Percentiles rank a stretch among this genome's conserved stretches.
Conservation (phyloP, 2,797 vertebrate species). For the Myripristis murdjan region DNA sequence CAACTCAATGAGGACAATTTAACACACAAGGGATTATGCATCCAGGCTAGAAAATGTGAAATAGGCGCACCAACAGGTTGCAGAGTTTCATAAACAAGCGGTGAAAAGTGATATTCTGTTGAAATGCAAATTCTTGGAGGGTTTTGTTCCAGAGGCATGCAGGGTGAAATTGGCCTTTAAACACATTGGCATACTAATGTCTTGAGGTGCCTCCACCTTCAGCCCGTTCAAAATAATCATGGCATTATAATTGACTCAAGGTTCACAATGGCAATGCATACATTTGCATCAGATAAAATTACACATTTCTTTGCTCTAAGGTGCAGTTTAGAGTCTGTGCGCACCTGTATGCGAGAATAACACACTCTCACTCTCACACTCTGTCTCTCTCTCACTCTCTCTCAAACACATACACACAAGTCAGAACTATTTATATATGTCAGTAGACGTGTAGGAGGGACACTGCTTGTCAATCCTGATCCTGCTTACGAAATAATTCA, state of each 20-base stretch:
- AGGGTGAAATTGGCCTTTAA: constrained; percentile 86
- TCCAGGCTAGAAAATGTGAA: constrained; percentile 76
- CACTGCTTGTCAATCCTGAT: not conserved
- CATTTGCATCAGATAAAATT: constrained; percentile 75
- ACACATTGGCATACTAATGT: constrained; percentile 82
- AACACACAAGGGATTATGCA: constrained; percentile 78
- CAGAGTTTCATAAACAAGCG: constrained; percentile 71
- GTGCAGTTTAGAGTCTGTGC: constrained; percentile 30
- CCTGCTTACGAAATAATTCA: not conserved
- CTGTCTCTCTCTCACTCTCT: no score
- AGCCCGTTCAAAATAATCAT: constrained; percentile 70
- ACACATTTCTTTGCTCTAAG: constrained; percentile 45
- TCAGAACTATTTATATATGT: constrained; percentile 7
- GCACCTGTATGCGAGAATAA: not conserved
- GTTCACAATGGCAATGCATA: constrained; percentile 72
- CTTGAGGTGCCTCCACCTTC: constrained; percentile 76
- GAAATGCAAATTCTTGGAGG: constrained; percentile 79
- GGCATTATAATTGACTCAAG: constrained; percentile 75
- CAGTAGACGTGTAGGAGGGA: no score
- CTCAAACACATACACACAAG: constrained; percentile 9
- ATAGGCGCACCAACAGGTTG: constrained; percentile 61
- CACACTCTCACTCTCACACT: not conserved
- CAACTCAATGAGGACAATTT: constrained; percentile 79
- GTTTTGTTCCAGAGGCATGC: constrained; percentile 83
- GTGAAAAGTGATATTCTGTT: constrained; percentile 81